Evolutionary conservation across 2,888 invertebrate genomes (phyloP), one percentile per base, ranked within the genome.

Genomic region (Chymomyza procnemis): DNA sequence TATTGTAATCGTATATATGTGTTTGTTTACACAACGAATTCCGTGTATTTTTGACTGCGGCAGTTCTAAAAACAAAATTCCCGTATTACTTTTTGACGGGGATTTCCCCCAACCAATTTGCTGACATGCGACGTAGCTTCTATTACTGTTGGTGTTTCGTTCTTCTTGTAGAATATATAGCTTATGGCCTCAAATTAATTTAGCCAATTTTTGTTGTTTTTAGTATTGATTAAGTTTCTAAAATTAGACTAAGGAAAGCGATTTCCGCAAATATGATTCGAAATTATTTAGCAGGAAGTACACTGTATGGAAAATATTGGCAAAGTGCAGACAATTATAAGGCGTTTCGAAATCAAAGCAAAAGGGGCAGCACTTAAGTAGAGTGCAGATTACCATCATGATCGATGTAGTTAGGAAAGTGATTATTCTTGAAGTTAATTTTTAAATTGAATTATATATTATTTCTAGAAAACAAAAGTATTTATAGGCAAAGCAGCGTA

Each of bases 21-120:
- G 52, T 67, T 61, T 72, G 69, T 72, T 73, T 72, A 74, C 72
- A 68, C 72, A 68, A 72, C 64, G 72, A 64, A 68, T 72, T 73
- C 69, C 69, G 72, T 72, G 72, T 58, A 52, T 50, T 62, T 69
- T 73, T 61, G 74, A 55, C 74, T 72, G 72, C 69, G 72, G 72
- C 72, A 64, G 69, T 69, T 69, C 74, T 57, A 73, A 72, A 62
- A 26, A 26, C 4, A 26, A 26, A 26, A 4, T 5, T 3, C 1
- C 26, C 26, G 26, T 26, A 26, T 26, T 26, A 8, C 6, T 26
- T 26, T 26, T 63, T 55, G 55, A 71, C 66, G 65, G 63, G 59
- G 48, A 65, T 50, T 47, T 18, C 46, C 46, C 64, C 61, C 14
- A 6, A 26, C 8, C 34, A 16, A 22, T 16, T n/a, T 46, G 18